Base-by-base conservation (phyloP, 2,113 vertebrate genomes). In the Erythrolamprus reginae region DNA sequence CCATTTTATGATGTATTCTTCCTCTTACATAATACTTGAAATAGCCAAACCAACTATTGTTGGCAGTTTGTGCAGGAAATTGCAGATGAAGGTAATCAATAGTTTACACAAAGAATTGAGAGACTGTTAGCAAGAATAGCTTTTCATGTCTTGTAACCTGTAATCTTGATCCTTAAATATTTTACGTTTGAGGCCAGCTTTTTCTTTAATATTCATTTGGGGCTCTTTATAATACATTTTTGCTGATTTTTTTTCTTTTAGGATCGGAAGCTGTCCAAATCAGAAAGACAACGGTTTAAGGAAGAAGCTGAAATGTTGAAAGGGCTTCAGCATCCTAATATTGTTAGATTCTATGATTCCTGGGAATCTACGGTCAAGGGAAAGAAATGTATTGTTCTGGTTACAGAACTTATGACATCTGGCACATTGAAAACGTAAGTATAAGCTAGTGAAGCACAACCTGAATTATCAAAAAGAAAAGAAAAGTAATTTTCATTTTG, bases 381-480 rank as follows among this genome's bases (percentile, higher is more conserved):
- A 89, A 99, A 99, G 96, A 99, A 99, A 93, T 99, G 98, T 93
- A 99, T 99, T 92, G 99, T 99, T 94, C 97, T 99, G 90, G 99
- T 99, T 96, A 99, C 99, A 0, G 99, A 99, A 93, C 98, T 99
- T 88, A 99, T 99, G 99, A 99, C 99, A 47, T 99, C 99, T 91
- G 99, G 99, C 92, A 99, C 99, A 1, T 96, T 99, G 50, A 99
- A 99, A 97, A 99, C 99, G 99, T 99, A 95, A 99, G 99, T 98
- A 89, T 89, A 91, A 83, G 7, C 13, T 84, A 23, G n/a, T 77
- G 23, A 1, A 89, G 83, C 33, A 1, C 0, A 82, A 0, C 58
- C 52, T n/a, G 51, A 92, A 56, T 84, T 0, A 70, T 82, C 3
- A 65, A 89, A 82, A 70, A 91, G 53, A 26, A 82, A 89, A 56